Conservation (phyloP, 2,113 vertebrate species). For the Morphnarchus princeps region DNA sequence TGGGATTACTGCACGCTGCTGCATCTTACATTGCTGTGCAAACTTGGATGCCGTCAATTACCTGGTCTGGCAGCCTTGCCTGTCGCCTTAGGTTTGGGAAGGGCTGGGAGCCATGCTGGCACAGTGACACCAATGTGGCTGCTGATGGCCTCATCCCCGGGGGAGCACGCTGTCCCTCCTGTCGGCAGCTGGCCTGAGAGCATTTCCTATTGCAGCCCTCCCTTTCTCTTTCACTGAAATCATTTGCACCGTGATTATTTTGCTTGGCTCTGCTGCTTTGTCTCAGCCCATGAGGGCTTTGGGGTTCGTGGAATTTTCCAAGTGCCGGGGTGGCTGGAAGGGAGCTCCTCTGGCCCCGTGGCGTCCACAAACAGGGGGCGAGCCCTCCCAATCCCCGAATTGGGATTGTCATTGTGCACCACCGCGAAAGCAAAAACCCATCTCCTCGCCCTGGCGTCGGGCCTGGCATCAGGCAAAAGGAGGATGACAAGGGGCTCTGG, state of each 20-base stretch:
- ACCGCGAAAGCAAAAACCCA: neutral
- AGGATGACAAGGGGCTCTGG: neutral
- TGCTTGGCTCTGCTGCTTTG: neutral
- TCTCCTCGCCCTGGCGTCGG: neutral
- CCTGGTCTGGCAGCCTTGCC: neutral
- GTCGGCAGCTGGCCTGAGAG: neutral
- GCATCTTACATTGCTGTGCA: neutral
- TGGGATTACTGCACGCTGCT: neutral
- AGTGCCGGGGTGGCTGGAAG: neutral
- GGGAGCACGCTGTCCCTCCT: neutral
- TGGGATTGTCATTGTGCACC: rapidly evolving
- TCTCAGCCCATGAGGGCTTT: neutral
- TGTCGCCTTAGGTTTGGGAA: neutral
- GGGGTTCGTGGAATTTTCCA: neutral
- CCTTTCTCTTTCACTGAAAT: neutral
- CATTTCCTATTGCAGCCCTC: neutral
- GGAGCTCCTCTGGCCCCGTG: neutral
- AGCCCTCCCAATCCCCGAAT: too few species aligned
- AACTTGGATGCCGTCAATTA: too few species aligned
- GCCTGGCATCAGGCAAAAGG: neutral
- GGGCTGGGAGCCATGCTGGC: rapidly evolving
- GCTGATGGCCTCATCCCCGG: neutral
- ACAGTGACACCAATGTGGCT: neutral
- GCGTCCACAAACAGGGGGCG: rapidly evolving
- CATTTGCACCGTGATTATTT: neutral